Base-by-base conservation (phyloP, 1,140 invertebrate genomes). In the Drosophila lacertosa region DNA sequence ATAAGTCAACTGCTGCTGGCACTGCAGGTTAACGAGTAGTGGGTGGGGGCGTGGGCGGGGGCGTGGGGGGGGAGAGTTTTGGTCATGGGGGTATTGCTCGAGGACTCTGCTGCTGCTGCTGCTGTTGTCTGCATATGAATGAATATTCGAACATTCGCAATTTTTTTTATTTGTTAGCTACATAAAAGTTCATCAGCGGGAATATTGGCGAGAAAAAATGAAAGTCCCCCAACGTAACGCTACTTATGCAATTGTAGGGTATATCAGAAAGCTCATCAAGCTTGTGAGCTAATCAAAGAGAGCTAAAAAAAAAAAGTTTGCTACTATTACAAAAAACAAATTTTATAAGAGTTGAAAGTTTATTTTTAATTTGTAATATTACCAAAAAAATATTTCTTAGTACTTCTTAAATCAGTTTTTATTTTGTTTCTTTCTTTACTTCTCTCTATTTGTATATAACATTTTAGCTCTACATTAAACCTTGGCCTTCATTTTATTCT, bases 41-140 rank as follows among this genome's bases (percentile, higher is more conserved):
- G 29, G 20, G 13, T 9, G 22, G 7, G 16, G 0, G 37, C 1
- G 24, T 9, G 3, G 16, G 13, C 45, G 37, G 13, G 16, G 9
- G 6, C 22, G 13, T 45, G 51, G 37, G 13, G 16, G 9, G 6
- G 16, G 13, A 45, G 11, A 9, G 45, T 22, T 26, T 18, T 32
- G 58, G 35, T 29, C 26, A 29, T 29, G 9, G 15, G 50, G 33
- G 32, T 59, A 32, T 26, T 32, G 78, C 42, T 40, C 55, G 24
- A 37, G 51, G 75, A 35, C 26, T n/a, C 45, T 24, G 55, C 73
- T 78, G 75, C 62, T 63, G 70, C 54, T 54, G 62, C 73, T 84
- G 81, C 72, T 74, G 76, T 44, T 80, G 81, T 75, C 81, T 84
- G 81, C 81, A 84, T 84, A 84, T 84, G 81, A 84, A 84, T 84